Evolutionary conservation across 2,888 invertebrate genomes (phyloP), one percentile per base, ranked within the genome.

Genomic region (Sphaerophoria rueppellii): DNA sequence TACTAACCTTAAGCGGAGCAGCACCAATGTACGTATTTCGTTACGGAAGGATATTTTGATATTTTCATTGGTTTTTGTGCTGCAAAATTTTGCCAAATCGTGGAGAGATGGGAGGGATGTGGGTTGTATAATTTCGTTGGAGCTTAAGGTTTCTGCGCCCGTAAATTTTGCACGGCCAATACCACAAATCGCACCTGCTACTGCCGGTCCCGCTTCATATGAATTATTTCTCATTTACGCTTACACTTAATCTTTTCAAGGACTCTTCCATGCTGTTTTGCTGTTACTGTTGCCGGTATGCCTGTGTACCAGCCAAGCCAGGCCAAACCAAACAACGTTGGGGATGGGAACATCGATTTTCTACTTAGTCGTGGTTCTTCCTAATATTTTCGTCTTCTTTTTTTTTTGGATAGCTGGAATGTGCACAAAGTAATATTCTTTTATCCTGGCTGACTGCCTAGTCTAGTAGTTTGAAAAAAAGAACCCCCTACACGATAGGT

Each of bases 141-240:
- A 50, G 55, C 69, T 43, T 71, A 72, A 37, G 67, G 32, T 54
- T 46, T 63, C 24, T 52, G 14, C 11, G 46, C 50, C 40, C 76
- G 46, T 48, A 72, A 82, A 69, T 61, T 54, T 40, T 2, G 58
- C 32, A 73, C 61, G 69, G 60, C 75, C 78, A 58, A 60, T 57
- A 54, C 75, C 65, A 79, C 71, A 75, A 67, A 71, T 79, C 69
- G 58, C 58, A 74, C 74, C 79, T 71, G 74, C 57, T 54, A 34
- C 40, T 52, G 34, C 52, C 57, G 48, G 54, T 65, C 43, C 52
- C 65, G 32, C 24, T 24, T 61, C 82, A 60, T 70, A 70, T 83
- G 82, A 79, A 83, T 82, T 82, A 82, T 82, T 78, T 70, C 57
- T 58, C 73, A 78, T 78, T 78, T 82, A 61, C 77, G 70, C 69